Conservation (phyloP, 2,797 vertebrate genomes). For the Channallabes apus region DNA sequence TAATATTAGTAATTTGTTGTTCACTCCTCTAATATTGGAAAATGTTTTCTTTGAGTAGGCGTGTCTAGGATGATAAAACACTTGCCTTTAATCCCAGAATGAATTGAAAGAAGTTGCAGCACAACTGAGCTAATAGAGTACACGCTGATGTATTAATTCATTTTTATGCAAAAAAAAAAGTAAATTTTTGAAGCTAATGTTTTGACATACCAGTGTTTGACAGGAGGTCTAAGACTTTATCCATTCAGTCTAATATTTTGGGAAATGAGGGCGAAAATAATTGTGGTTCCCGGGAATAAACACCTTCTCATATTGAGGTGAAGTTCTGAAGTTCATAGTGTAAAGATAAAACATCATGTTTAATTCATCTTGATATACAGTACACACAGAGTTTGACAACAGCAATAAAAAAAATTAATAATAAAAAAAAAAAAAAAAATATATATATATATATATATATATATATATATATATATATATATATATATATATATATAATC, state of each 20-base stretch:
- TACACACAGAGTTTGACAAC: neutral
- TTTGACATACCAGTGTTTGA: neutral
- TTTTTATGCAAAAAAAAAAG: neutral
- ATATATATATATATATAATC: neutral
- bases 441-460: no score
- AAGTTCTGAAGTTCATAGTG: neutral
- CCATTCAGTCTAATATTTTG: neutral
- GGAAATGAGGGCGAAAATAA: neutral
- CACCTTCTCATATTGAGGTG: neutral
- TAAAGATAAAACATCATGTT: neutral
- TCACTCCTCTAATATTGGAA: neutral
- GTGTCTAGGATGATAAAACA: no score
- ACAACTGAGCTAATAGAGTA: neutral
- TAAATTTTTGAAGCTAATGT: neutral
- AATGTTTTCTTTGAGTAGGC: neutral
- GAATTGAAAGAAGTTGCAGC: neutral
- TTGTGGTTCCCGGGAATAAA: neutral
- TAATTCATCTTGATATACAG: neutral
- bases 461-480: no score
- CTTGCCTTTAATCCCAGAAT: neutral
- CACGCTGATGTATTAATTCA: neutral
- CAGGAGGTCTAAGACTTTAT: neutral
- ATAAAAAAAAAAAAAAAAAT: no score
- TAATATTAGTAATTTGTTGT: neutral
- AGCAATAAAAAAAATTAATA: neutral